A percentile compares a stretch with the other conserved stretches of the same genome.
phyloP scores from a whole-genome alignment of 2,113 vertebrate species.

The Pedionomus torquatus region DNA sequence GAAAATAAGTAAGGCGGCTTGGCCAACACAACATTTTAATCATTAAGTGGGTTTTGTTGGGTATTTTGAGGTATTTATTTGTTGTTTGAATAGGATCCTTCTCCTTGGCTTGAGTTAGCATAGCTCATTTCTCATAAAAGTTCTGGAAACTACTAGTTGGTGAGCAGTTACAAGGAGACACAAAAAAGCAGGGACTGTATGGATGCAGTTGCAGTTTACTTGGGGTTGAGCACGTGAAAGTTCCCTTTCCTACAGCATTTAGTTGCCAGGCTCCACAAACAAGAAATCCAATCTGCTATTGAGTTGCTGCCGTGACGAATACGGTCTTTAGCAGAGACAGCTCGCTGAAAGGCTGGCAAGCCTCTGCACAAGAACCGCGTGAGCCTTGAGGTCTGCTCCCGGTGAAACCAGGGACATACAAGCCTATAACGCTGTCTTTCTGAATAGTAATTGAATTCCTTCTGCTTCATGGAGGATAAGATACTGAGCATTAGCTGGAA shows the following conservation, averaged over 20 bases:
- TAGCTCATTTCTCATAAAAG: background rate
- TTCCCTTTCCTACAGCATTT: background rate
- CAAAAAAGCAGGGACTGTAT: background rate
- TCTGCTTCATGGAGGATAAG: background rate
- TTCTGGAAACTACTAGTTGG: background rate
- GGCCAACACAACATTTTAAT: background rate
- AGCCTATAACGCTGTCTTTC: background rate
- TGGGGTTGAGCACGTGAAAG: background rate
- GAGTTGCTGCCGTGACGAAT: background rate
- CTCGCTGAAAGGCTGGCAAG: background rate
- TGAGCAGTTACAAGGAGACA: background rate
- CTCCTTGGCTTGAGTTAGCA: background rate
- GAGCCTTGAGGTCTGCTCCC: background rate
- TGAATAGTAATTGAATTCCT: background rate
- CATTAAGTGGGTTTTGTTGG: rapidly evolving
- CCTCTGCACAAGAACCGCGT: background rate
- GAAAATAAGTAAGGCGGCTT: background rate
- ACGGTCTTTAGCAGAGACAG: rapidly evolving
- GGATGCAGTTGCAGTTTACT: background rate
- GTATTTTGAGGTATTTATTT: background rate
- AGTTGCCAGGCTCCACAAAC: background rate
- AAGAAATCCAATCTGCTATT: background rate
- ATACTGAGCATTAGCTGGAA: background rate
- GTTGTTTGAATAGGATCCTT: background rate
- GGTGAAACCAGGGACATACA: background rate